Base-by-base conservation (phyloP, 53 echinoderm and acorn worm species). In the Pentamera pediparva region DNA sequence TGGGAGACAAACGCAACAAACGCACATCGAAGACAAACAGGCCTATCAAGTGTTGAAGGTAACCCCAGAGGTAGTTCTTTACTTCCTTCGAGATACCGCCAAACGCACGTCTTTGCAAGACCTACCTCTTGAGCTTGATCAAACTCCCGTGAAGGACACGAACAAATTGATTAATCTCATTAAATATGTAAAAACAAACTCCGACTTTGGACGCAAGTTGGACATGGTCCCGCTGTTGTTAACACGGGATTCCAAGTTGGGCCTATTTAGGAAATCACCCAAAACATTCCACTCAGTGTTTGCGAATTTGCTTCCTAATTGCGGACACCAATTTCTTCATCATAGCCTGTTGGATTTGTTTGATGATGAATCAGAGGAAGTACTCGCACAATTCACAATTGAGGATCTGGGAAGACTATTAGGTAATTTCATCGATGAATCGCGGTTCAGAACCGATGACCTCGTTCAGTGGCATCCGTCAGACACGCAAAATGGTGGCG, bases 241-340 rank as follows among this genome's bases (percentile, higher is more conserved):
- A 2, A 72, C 73, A 6, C 25, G 73, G 51, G 73, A 72, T 54
- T 34, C 13, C 9, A 17, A 53, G 3, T 35, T 72, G 5, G 2
- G 54, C 51, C 35, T 24, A n/a, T 72, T 72, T 11, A 53, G 73
- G 25, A 72, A 35, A 11, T 6, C 2, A 8, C 25, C 22, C 0
- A 51, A 51, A 17, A 54, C 54, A 3, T 72, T 72, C 31, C 36
- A 2, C 21, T 53, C 52, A 1, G 32, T 7, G 2, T 69, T 47
- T 32, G 26, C 1, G 3, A n/a, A 1, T 32, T 37, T 72, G 37
- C 73, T 72, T 21, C 55, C 73, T 53, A 35, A 54, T 36, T 72
- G 73, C 22, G 7, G 7, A 22, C 19, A 36, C 54, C 28, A 72
- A n/a, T 72, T 72, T 27, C 52, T 72, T 20, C 52, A 51, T 32